Percentiles rank a stretch among this genome's conserved stretches.
These are phyloP conservation scores for Indri indri DNA, from an alignment of 2,113 vertebrate species.

Conservation along the genomic window DNA sequence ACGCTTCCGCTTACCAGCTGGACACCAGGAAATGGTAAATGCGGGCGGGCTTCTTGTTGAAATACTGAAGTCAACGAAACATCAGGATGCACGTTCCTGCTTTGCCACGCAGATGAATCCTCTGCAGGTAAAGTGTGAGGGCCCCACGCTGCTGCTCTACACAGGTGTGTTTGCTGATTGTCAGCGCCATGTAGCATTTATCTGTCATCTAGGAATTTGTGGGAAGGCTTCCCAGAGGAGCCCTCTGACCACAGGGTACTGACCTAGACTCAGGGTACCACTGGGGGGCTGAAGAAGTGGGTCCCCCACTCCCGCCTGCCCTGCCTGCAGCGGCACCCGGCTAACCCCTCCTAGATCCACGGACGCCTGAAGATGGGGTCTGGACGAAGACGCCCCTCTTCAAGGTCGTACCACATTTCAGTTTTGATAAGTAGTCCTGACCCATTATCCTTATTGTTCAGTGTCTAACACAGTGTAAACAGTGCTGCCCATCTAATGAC, in stretches of 20 bases:
- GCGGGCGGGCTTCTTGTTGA: neutral
- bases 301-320: too few relatives aligned
- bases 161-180: fast-evolving
- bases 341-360: fast-evolving
- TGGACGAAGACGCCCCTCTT: neutral
- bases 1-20: fast-evolving
- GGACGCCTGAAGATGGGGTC: neutral
- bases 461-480: neutral
- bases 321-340: neutral
- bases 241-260: neutral
- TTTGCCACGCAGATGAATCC: fast-evolving
- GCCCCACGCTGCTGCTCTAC: fast-evolving
- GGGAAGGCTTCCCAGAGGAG: neutral
- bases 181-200: neutral
- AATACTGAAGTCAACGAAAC: fast-evolving
- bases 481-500: neutral
- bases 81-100: fast-evolving
- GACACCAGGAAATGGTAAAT: fast-evolving
- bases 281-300: neutral
- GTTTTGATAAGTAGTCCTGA: neutral
- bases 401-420: neutral
- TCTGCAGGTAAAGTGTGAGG: fast-evolving
- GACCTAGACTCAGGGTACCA: fast-evolving
- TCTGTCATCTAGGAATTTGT: neutral
- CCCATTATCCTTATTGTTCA: neutral